These are phyloP conservation scores for Caranx melampygus DNA, from an alignment of 2,113 vertebrate species.

Conservation along the genomic window DNA sequence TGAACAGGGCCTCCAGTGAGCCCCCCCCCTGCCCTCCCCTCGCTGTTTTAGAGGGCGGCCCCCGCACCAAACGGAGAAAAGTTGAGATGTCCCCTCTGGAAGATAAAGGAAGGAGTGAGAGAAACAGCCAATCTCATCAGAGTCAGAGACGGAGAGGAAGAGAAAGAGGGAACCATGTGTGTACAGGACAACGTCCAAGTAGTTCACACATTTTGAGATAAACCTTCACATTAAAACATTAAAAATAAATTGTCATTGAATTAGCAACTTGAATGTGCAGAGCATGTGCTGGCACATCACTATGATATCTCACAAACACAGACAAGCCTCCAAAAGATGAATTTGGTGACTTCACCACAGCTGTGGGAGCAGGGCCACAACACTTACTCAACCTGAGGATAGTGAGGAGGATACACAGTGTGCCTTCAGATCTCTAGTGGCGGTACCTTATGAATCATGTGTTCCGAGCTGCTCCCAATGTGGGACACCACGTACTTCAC, in stretches of 20 bases:
- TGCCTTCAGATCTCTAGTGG: slow-evolving; percentile 52
- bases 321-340: slow-evolving; percentile 7
- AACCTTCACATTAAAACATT: background rate
- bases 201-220: slow-evolving; percentile 3
- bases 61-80: slow-evolving; percentile 87
- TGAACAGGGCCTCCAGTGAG: slow-evolving; percentile 62
- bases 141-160: slow-evolving; percentile 26
- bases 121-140: slow-evolving; percentile 47
- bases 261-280: slow-evolving; percentile 1
- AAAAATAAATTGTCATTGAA: background rate
- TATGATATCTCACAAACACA: slow-evolving; percentile 14
- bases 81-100: slow-evolving; percentile 87
- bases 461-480: slow-evolving; percentile 21
- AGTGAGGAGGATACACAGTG: slow-evolving; percentile 56
- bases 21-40: slow-evolving; percentile 49
- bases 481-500: slow-evolving; percentile 47
- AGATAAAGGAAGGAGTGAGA: slow-evolving; percentile 72
- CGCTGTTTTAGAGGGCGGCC: slow-evolving; percentile 82
- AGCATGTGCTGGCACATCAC: slow-evolving; percentile 5
- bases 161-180: background rate
- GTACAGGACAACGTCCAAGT: background rate
- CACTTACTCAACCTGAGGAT: slow-evolving; percentile 47
- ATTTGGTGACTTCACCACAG: slow-evolving; percentile 13
- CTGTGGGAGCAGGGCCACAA: slow-evolving; percentile 27
- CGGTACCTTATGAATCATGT: slow-evolving; percentile 16